Percentiles rank a stretch among this genome's conserved stretches.
Evolutionary conservation across 2,888 invertebrate genomes (phyloP).

Genomic region (Pheosia gnoma): DNA sequence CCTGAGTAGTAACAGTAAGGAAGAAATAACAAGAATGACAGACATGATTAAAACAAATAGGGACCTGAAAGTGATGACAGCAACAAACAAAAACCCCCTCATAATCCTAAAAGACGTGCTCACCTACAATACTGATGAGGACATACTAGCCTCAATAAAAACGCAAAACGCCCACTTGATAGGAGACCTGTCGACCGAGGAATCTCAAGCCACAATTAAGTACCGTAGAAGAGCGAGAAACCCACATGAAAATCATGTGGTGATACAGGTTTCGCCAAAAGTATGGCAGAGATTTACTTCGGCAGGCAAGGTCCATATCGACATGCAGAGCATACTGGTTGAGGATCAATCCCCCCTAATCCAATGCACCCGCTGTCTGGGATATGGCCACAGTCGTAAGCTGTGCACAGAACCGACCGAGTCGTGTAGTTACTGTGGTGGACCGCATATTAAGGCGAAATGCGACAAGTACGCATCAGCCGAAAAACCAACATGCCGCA

Average conservation of each 20-base stretch:
- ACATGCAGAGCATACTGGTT: constrained; percentile 10
- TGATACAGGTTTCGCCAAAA: constrained; percentile 4
- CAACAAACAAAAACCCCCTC: constrained; percentile 8
- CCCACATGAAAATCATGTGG: constrained; percentile 6
- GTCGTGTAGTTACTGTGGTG: constrained; percentile 20
- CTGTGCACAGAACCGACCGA: constrained; percentile 15
- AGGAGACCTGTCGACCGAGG: background rate
- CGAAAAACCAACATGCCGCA: background rate
- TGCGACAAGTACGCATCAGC: background rate
- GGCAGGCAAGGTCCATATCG: constrained; percentile 4
- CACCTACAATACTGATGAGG: constrained; percentile 6
- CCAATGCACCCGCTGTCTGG: constrained; percentile 22
- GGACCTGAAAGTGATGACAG: background rate
- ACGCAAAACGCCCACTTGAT: constrained; percentile 5
- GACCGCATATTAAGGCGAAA: background rate
- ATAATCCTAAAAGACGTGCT: constrained; percentile 8
- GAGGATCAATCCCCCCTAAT: constrained; percentile 25
- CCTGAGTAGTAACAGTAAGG: constrained; percentile 7
- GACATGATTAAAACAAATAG: background rate
- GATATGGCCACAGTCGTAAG: constrained; percentile 15
- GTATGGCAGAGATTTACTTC: constrained; percentile 4
- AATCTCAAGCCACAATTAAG: background rate
- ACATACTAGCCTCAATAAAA: constrained; percentile 9
- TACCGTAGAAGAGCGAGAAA: constrained; percentile 9
- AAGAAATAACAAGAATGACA: constrained; percentile 1